Evolutionary conservation across 2,888 invertebrate genomes (phyloP), one percentile per base, ranked within the genome.

Genomic region (Cephus sareptanus): DNA sequence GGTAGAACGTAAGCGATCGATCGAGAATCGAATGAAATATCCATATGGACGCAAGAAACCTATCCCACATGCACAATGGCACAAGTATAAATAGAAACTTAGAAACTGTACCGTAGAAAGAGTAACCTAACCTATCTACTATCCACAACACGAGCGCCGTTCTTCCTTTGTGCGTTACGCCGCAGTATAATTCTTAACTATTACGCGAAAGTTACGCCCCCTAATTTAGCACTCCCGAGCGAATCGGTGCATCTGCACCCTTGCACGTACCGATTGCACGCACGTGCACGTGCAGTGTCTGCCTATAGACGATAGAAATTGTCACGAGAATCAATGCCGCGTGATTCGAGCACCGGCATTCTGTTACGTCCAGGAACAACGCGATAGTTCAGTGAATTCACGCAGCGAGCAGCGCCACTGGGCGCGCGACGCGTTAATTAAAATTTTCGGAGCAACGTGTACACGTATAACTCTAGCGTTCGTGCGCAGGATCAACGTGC

Each of bases 101-200:
- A 56, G 23, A 56, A 23, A 56, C 23, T 56, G 23, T 56, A 56
- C 23, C 56, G 9, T 4, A 23, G 56, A 56, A 56, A 56, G 56
- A 56, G 56, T 56, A 56, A 56, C 23, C 56, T 56, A 56, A 23
- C 56, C 56, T 56, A 56, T 56, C 56, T 56, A 56, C 56, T 56
- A 56, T 56, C 56, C 56, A 56, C 56, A 56, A 56, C 56, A 34
- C 71, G 71, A 31, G 71, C 71, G 71, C 33, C 71, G 30, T 71
- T 71, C 71, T 71, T 33, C 71, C 71, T 71, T 71, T 34, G 71
- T 34, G 34, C 71, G 71, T 71, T 71, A 71, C 71, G 23, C 34
- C 71, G 71, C 71, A 3, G 56, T 23, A 33, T 71, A 71, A 71
- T 71, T 71, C 71, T 71, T 34, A 34, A 33, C 71, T 71, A 71